These are phyloP conservation scores for Lacerta viridis DNA, from an alignment of 2,797 vertebrate genomes.

Conservation along the genomic window DNA sequence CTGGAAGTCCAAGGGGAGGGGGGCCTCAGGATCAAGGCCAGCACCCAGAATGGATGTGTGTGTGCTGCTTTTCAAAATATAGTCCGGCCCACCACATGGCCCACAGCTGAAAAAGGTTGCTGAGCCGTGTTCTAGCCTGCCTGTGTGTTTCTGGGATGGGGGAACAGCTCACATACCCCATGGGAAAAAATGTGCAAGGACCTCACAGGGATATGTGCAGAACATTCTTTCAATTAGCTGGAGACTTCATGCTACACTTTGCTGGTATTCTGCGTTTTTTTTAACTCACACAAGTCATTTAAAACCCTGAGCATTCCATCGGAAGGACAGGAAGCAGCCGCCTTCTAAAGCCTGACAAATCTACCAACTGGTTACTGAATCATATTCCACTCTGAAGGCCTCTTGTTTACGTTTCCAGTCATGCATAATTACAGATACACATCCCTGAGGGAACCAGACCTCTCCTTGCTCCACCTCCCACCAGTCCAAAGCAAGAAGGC, in stretches of 20 bases:
- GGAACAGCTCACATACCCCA: background rate
- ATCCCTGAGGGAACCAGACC: no score
- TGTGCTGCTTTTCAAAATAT: no score
- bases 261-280: no score
- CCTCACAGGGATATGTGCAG: background rate
- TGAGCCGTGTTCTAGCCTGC: no score
- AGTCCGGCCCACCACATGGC: no score
- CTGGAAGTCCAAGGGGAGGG: no score
- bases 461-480: background rate
- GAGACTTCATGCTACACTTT: background rate
- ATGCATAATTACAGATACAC: background rate
- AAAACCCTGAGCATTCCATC: background rate
- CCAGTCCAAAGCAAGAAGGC: slow-evolving; percentile 23
- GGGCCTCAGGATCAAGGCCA: background rate
- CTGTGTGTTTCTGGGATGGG: background rate
- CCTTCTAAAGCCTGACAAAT: no score
- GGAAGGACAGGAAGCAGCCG: accelerated
- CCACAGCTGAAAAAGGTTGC: no score
- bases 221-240: background rate
- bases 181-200: background rate
- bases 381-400: background rate
- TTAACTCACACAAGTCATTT: background rate
- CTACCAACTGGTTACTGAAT: no score
- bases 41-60: no score
- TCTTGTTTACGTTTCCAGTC: background rate